A percentile compares a stretch with the other conserved stretches of the same genome.
Conservation (phyloP, 2,888 invertebrate species). For the Philonicus albiceps region DNA sequence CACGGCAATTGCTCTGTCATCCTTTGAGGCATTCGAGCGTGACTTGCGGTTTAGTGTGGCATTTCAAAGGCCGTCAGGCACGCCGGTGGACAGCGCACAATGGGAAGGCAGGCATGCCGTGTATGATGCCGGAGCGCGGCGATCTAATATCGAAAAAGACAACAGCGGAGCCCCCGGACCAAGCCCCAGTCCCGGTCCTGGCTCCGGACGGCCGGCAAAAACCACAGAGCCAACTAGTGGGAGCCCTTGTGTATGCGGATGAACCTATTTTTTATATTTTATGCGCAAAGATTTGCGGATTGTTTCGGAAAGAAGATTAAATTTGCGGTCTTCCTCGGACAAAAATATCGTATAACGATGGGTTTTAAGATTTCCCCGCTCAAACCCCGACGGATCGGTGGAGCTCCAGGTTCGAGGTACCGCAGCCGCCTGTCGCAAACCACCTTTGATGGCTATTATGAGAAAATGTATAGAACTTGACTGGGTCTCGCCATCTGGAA, state of each 20-base stretch:
- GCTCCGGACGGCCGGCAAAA: background rate
- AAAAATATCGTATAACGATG: conserved; percentile 25
- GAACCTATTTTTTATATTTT: conserved; percentile 1
- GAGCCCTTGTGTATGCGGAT: background rate
- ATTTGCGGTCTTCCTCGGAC: conserved; percentile 21
- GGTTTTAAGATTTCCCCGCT: background rate
- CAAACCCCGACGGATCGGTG: background rate
- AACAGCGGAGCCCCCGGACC: background rate
- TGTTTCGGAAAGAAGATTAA: conserved; percentile 31
- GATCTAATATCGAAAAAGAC: conserved; percentile 21
- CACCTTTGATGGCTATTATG: background rate
- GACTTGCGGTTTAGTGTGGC: conserved; percentile 27
- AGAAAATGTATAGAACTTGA: background rate
- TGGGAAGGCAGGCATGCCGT: background rate
- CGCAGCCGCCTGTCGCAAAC: background rate
- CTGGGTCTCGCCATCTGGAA: conserved; percentile 13
- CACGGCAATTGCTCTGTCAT: conserved; percentile 17
- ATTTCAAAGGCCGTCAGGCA: conserved; percentile 15
- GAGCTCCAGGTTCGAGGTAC: background rate
- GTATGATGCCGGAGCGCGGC: background rate
- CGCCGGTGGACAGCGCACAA: background rate
- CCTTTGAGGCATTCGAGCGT: conserved; percentile 22
- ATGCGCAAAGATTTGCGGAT: conserved; percentile 14
- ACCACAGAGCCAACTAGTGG: background rate
- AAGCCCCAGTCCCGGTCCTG: background rate